phyloP scores from a whole-genome alignment of 2,113 vertebrate genomes.

The Coryphaenoides rupestris region DNA sequence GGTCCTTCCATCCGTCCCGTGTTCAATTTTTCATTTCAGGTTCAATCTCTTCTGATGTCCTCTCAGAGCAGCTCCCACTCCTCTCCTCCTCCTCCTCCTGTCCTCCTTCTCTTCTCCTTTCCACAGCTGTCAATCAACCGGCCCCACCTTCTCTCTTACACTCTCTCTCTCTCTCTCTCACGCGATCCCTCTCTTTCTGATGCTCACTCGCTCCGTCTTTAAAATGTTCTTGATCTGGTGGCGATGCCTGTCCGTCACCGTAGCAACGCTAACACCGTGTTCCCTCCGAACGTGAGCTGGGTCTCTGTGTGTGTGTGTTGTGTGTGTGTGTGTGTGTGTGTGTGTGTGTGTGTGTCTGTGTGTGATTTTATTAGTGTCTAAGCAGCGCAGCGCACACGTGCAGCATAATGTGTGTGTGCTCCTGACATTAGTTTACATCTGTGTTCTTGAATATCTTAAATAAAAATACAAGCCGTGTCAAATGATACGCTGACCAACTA shows the following conservation, averaged over 20 bases:
- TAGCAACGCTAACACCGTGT: conserved; percentile 31
- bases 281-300: conserved; percentile 22
- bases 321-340: conserved; percentile 1
- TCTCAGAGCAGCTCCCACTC: conserved; percentile 38
- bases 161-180: background rate
- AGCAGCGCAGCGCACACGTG: too few relatives aligned
- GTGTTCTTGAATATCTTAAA: too few relatives aligned
- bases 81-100: conserved; percentile 32
- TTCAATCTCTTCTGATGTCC: conserved; percentile 58
- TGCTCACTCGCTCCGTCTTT: background rate
- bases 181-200: background rate
- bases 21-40: conserved; percentile 70
- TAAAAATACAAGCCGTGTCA: too few relatives aligned
- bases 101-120: conserved; percentile 36
- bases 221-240: conserved; percentile 33
- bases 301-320: background rate
- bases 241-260: conserved; percentile 47
- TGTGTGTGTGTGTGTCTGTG: conserved; percentile 11
- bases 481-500: too few relatives aligned
- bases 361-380: background rate
- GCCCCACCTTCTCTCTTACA: conserved; percentile 9
- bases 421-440: too few relatives aligned
- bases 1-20: conserved; percentile 59
- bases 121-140: conserved; percentile 42
- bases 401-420: too few relatives aligned